These are phyloP conservation scores for Drosophila malerkotliana DNA, from an alignment of 1,140 invertebrate genomes.

Conservation along the genomic window DNA sequence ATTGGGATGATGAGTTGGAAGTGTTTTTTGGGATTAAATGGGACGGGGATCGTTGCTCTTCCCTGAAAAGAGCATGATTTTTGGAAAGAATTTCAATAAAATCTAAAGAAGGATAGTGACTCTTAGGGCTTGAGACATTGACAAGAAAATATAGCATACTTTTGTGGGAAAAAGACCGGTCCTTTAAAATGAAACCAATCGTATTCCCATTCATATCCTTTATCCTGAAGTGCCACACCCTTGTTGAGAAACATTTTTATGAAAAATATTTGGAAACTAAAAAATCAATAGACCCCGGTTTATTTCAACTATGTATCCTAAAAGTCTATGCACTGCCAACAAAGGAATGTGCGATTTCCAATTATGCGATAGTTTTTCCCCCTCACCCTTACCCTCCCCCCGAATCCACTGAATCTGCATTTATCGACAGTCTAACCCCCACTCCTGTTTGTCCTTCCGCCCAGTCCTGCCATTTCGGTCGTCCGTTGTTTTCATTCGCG, in stretches of 20 bases:
- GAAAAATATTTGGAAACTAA: not conserved
- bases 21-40: conserved; percentile 13
- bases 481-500: conserved; percentile 39
- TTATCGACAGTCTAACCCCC: conserved; percentile 32
- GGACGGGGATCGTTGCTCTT: not conserved
- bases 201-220: too few relatives aligned
- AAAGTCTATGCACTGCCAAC: conserved; percentile 25
- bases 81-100: too few relatives aligned
- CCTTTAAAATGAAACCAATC: too few relatives aligned
- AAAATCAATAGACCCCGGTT: not conserved
- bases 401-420: conserved; percentile 4
- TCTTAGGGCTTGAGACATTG: too few relatives aligned
- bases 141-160: not conserved
- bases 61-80: too few relatives aligned
- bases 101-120: too few relatives aligned
- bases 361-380: conserved; percentile 70
- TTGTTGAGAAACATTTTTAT: too few relatives aligned
- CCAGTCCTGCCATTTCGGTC: conserved; percentile 19
- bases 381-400: conserved; percentile 5
- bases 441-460: conserved; percentile 11
- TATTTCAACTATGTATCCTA: not conserved
- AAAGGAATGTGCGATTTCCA: conserved; percentile 75
- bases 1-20: conserved; percentile 35
- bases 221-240: not conserved
- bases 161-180: not conserved